These are phyloP conservation scores for Melanerpes aurifrons DNA, from an alignment of 2,113 vertebrate genomes.

Conservation along the genomic window DNA sequence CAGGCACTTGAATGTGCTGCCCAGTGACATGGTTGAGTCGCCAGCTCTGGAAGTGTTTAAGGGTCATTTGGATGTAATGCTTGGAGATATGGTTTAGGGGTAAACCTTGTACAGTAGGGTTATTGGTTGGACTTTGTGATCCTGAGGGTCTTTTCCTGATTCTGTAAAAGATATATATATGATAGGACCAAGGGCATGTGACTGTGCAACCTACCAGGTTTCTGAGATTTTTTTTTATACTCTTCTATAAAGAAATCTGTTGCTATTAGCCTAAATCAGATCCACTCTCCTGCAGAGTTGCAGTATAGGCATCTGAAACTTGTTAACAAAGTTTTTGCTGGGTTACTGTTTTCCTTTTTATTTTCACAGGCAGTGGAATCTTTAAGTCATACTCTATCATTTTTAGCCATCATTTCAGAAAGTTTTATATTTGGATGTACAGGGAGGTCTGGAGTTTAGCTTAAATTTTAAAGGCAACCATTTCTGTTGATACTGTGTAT, in stretches of 20 bases:
- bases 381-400: background rate
- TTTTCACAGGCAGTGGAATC: background rate
- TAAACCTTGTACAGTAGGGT: no score
- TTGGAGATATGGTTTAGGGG: no score
- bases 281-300: background rate
- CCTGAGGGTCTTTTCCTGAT: no score
- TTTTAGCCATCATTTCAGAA: background rate
- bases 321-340: constrained; percentile 14
- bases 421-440: background rate
- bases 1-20: no score
- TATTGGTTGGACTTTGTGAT: no score
- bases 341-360: background rate
- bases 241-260: background rate
- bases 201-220: background rate
- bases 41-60: no score
- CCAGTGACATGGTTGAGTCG: no score
- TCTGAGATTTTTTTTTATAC: background rate
- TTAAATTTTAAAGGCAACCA: background rate
- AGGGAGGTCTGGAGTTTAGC: background rate
- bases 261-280: background rate
- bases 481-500: background rate
- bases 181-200: background rate
- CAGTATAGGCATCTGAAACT: background rate
- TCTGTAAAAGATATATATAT: background rate
- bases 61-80: no score